These are phyloP conservation scores for Notothenia rossii DNA, from an alignment of 2,113 vertebrate genomes.

Conservation along the genomic window DNA sequence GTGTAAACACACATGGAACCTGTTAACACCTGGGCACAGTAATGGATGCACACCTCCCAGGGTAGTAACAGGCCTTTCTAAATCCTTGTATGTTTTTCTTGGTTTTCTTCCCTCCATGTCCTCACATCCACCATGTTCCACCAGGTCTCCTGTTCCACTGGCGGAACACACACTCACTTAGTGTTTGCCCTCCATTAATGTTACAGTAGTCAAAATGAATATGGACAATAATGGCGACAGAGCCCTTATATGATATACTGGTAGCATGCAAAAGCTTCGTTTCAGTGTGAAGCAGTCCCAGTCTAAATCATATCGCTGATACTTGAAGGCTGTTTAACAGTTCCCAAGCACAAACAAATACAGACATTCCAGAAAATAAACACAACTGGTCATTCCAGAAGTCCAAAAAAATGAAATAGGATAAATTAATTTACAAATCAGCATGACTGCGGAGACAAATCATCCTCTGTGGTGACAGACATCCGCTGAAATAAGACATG, in stretches of 20 bases:
- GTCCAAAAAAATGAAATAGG: constrained; percentile 10
- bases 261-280: background rate
- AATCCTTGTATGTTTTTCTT: constrained; percentile 34
- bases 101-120: constrained; percentile 18
- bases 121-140: background rate
- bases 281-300: constrained; percentile 4
- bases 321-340: constrained; percentile 58
- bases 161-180: background rate
- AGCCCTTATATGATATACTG: background rate
- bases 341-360: constrained; percentile 69
- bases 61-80: constrained; percentile 16
- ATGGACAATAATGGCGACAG: background rate
- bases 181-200: background rate
- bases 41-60: constrained; percentile 60
- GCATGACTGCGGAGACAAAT: constrained; percentile 48
- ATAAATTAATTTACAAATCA: constrained; percentile 53
- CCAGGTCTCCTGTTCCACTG: background rate
- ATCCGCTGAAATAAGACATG: constrained; percentile 69
- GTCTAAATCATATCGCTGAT: constrained; percentile 55
- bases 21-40: constrained; percentile 74
- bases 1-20: constrained; percentile 75
- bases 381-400: constrained; percentile 43
- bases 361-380: constrained; percentile 70
- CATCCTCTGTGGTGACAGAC: constrained; percentile 63
- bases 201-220: background rate